Conservation (phyloP, 2,113 vertebrate species). For the Oncorhynchus masou region DNA sequence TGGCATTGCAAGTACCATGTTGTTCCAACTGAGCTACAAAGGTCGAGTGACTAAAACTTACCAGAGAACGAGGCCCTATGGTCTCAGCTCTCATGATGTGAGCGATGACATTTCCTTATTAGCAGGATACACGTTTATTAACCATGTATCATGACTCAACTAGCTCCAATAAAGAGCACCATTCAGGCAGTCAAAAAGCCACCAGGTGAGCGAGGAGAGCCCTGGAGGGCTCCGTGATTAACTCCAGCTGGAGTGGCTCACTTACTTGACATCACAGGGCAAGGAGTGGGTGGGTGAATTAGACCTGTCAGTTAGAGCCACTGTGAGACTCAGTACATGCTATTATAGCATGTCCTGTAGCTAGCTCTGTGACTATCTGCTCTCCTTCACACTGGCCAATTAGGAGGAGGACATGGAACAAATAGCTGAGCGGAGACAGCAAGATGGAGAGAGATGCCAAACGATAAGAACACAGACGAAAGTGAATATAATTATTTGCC, state of each 20-base stretch:
- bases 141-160: background rate
- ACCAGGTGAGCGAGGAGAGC: background rate
- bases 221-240: background rate
- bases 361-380: background rate
- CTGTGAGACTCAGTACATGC: background rate
- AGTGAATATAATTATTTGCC: background rate
- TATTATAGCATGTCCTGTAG: background rate
- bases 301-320: background rate
- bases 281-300: background rate
- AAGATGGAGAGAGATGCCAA: background rate
- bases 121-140: background rate
- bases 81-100: background rate
- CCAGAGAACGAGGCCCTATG: background rate
- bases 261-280: background rate
- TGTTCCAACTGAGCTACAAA: too few species aligned
- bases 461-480: background rate
- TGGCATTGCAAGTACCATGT: too few species aligned
- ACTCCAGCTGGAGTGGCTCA: background rate
- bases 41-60: background rate
- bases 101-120: background rate
- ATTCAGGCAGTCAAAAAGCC: background rate
- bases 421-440: background rate
- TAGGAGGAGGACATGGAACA: background rate
- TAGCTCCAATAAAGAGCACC: background rate
- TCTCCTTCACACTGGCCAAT: background rate